Evolutionary conservation across 2,113 vertebrate species (phyloP), one percentile per base, ranked within the genome.

Genomic region (Dolichallabes microphthalmus): DNA sequence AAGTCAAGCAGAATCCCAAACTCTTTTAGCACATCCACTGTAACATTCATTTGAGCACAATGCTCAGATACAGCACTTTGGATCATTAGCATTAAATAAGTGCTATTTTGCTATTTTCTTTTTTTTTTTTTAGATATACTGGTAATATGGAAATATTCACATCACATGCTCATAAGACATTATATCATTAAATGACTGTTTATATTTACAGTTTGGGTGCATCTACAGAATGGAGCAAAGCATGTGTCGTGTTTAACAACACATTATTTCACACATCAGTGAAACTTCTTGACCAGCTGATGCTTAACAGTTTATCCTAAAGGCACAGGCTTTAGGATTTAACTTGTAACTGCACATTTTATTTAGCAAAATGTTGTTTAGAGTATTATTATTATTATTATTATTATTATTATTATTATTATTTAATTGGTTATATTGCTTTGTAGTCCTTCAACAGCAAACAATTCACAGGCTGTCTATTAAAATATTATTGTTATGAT

Each of bases 131-230:
- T 27, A 53, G 45, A n/a, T 25, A 14, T n/a, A 75, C 45, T 52
- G 12, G 4, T 75, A 53, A 53, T 6, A 27, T 25, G 39, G 25
- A 50, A 4, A 74, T 22, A 50, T 74, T 50, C 22, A 27, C 52
- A 53, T 45, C 8, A 53, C 17, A 13, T 27, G 6, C n/a, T 52
- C 50, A 75, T 53, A 27, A 53, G 6, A 13, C 25, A 90, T 83
- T 88, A 81, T 90, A 90, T 91, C 84, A 89, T 88, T 89, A 92
- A 82, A 92, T 88, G 88, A 90, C 88, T 78, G 85, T 30, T 90
- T 86, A 69, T 76, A 87, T 45, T 45, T 45, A 45, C 45, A 45
- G 7, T 52, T 53, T 50, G 11, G 45, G 6, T 74, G 14, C 4
- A 52, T 6, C 11, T 52, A 19, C n/a, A 74, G 20, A 25, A 27